Evolutionary conservation across 2,888 invertebrate species (phyloP).

Genomic region (Acheta domesticus): DNA sequence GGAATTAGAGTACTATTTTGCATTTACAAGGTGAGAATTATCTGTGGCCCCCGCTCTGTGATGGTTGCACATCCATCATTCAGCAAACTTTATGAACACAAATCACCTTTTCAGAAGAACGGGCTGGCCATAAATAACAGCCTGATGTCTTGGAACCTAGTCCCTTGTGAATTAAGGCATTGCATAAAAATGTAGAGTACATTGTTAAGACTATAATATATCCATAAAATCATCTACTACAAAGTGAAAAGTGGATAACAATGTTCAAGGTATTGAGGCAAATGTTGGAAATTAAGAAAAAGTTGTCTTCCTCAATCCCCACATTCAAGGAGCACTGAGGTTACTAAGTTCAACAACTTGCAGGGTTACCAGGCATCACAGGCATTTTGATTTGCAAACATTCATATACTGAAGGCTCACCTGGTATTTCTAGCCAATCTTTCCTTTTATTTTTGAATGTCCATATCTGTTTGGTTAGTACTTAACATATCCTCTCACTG

Average conservation of each 20-base stretch:
- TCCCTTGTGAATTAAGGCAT: constrained; percentile 27
- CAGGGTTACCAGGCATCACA: constrained; percentile 11
- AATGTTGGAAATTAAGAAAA: constrained; percentile 11
- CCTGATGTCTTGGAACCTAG: constrained; percentile 22
- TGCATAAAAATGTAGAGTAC: constrained; percentile 25
- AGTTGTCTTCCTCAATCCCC: neutral
- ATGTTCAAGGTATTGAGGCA: constrained; percentile 21
- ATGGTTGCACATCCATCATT: constrained; percentile 18
- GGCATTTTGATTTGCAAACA: neutral
- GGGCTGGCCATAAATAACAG: constrained; percentile 3
- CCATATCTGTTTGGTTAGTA: neutral
- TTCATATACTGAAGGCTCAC: neutral
- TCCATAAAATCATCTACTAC: constrained; percentile 28
- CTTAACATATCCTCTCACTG: neutral
- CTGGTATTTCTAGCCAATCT: neutral
- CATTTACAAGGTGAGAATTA: neutral
- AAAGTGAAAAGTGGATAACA: constrained; percentile 26
- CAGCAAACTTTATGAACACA: neutral
- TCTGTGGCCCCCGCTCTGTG: constrained; percentile 10
- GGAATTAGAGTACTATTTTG: no score
- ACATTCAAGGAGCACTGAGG: constrained; percentile 22
- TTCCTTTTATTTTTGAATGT: neutral
- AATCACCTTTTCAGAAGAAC: neutral
- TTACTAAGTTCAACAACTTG: constrained; percentile 18
- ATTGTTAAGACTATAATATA: constrained; percentile 24